Evolutionary conservation across 2,113 vertebrate genomes (phyloP), one percentile per base, ranked within the genome.

Genomic region (Numenius arquata): DNA sequence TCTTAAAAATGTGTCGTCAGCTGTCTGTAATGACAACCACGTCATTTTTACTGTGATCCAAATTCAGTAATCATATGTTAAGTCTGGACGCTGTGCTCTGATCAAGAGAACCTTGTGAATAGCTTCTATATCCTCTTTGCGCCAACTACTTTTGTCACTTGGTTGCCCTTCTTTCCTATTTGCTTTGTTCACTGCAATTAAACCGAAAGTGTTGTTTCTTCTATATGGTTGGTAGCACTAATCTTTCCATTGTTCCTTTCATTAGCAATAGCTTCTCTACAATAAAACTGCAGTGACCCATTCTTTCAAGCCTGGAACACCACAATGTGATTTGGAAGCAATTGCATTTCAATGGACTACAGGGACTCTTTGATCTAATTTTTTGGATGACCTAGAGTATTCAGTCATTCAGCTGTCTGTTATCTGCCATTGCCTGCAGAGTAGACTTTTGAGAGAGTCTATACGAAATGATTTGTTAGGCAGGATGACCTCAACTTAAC

Each of bases 231-330:
- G 98, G 97, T 98, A 98, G 98, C 98, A 97, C 98, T 98, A 98
- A 98, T 98, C 98, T 99, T 98, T 90, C 75, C 96, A 98, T 98
- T 99, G 98, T 98, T 97, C 97, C 98, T 98, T 98, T 98, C 98
- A 98, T 98, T 98, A 98, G 98, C 86, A 96, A 97, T 97, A 98
- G 98, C 98, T 98, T 98, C 98, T 97, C 98, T 94, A 98, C 98
- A 98, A 98, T 98, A 97, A 97, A 98, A 97, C 97, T 95, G 97
- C 97, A 96, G 97, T 98, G 98, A 98, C 98, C 98, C 97, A 97
- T 98, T 98, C 97, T 98, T 98, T 97, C 92, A 98, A 98, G 97
- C 97, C 93, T 96, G 93, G 94, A 96, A 98, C 97, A 97, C 96
- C 98, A 98, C 95, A 97, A 98, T 98, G 98, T 98, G 98, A 98